These are phyloP conservation scores for Egretta garzetta DNA, from an alignment of 2,113 vertebrate genomes.

Conservation along the genomic window DNA sequence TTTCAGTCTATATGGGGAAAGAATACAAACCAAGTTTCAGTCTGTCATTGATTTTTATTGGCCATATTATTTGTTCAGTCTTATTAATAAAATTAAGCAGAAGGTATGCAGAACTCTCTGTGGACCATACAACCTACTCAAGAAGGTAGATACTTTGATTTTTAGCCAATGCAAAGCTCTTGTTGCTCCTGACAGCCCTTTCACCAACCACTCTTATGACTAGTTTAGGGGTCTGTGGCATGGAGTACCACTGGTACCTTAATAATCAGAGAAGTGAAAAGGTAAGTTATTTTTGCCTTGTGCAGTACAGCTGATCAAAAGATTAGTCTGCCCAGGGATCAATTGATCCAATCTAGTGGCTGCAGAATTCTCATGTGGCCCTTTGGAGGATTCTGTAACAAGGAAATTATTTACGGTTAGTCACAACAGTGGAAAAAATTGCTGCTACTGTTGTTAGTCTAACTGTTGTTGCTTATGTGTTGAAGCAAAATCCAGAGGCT, in stretches of 20 bases:
- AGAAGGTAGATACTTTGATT: neutral
- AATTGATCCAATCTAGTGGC: accelerated
- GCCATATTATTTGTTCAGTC: neutral
- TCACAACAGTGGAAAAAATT: neutral
- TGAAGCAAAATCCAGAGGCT: neutral
- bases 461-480: neutral
- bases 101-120: neutral
- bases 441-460: neutral
- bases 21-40: neutral
- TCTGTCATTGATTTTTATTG: neutral
- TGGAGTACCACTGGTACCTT: neutral
- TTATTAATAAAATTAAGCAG: neutral
- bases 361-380: neutral
- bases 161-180: neutral
- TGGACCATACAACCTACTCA: neutral
- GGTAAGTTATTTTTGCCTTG: neutral
- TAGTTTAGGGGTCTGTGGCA: neutral
- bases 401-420: neutral
- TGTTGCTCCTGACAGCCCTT: neutral
- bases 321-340: neutral
- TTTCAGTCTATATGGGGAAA: neutral
- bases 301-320: neutral
- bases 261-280: neutral
- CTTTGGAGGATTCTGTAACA: neutral
- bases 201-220: neutral